These are phyloP conservation scores for Sphecodes monilicornis DNA, from an alignment of 2,888 invertebrate genomes.

Conservation along the genomic window DNA sequence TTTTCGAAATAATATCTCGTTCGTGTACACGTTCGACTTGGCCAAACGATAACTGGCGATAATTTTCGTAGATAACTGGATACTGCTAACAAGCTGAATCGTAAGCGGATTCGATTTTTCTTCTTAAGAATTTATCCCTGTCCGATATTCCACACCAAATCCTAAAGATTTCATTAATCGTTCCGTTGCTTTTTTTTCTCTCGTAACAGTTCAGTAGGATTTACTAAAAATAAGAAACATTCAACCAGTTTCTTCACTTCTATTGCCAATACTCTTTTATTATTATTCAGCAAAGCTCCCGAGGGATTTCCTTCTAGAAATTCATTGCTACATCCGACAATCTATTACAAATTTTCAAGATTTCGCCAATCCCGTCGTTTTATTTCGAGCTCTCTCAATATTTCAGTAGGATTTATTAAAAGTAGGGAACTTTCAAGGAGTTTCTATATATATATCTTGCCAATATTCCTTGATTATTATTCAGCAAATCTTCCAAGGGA, in stretches of 20 bases:
- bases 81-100: background rate
- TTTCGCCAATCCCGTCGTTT: background rate
- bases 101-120: background rate
- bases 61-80: slow-evolving; percentile 5
- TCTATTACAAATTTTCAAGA: background rate
- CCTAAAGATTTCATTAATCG: background rate
- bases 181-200: background rate
- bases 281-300: background rate
- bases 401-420: no score
- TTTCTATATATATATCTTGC: no score
- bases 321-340: background rate
- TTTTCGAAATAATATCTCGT: background rate
- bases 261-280: background rate
- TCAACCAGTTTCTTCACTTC: background rate
- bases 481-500: no score
- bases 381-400: no score
- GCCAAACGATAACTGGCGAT: background rate
- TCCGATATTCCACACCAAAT: background rate
- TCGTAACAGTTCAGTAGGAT: background rate
- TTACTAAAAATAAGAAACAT: background rate
- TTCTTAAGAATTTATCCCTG: background rate
- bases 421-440: no score
- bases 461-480: no score
- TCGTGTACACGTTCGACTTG: background rate
- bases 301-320: background rate